Evolutionary conservation across 2,888 invertebrate species (phyloP), one percentile per base, ranked within the genome.

Genomic region (Parasteatoda lunata): DNA sequence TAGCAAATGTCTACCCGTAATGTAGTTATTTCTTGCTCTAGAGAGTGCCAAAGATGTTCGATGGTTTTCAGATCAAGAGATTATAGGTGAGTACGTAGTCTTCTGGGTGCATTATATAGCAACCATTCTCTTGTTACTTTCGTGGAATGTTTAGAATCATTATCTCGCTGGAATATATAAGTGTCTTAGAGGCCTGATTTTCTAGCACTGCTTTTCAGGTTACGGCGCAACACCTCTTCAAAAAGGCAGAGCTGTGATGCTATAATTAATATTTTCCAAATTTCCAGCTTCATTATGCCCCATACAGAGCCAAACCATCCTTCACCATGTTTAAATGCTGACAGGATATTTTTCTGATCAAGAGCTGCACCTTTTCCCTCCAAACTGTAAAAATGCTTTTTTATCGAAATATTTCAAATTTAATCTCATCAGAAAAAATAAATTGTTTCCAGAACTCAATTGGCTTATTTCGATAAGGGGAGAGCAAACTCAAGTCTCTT

Each of bases 11-110:
- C 52, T 72, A 4, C 69, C 48, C 30, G 71, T 51, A 72, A 72
- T 72, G 51, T 51, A 15, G 51, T 30, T 51, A 51, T 72, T 54
- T 72, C 52, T 72, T 51, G 52, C 49, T 72, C 71, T 52, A 51
- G 13, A 72, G 71, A 51, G 15, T 73, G 52, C 73, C 54, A 73
- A 8, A 54, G 47, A 73, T 73, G 30, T 59, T 73, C 59, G 54
- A 73, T 54, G 54, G 59, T 52, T 54, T 54, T 73, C 51, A 71
- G 45, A 47, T 73, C 73, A 30, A 45, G 15, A 3, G 45, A 54
- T 54, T 54, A 11, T 54, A 8, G 15, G 15, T 30, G 30, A 73
- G 54, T 54, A 7, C 30, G 54, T 54, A 59, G 54, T 73, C 7
- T 54, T 73, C 54, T 73, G 73, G 54, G 54, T 49, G 30, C 73